Evolutionary conservation across 2,888 invertebrate genomes (phyloP), one percentile per base, ranked within the genome.

Genomic region (Pterostichus niger): DNA sequence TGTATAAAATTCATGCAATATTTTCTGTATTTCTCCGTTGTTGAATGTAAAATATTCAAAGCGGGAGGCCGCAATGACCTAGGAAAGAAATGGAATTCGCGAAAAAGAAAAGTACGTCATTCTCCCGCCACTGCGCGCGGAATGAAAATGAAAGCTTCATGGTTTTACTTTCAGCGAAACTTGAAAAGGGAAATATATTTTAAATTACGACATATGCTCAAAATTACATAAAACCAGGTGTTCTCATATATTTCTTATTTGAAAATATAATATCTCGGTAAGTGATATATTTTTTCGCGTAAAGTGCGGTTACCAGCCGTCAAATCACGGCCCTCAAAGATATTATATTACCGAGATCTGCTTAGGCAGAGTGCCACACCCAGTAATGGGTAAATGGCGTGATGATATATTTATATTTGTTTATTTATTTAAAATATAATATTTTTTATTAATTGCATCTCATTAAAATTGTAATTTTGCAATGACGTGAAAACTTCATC

Each of bases 31-130:
- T 59, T 59, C 11, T 11, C 64, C 64, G 33, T 35, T 44, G 68
- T 17, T 71, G 68, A 71, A 40, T 71, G 44, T 71, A 44, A 71
- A 71, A 71, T 71, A 71, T 71, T 71, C 68, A 71, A 44, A 40
- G 68, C 15, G 13, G 44, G 44, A 33, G 64, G 40, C 46, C 40
- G 68, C 68, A 56, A 9, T 44, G 68, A 44, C 68, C 68, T 46
- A 44, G 68, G 13, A 17, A 40, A 44, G 68, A 71, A 71, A 71
- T 71, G 68, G 68, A 71, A 71, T 71, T 71, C 44, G 68, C 17
- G 68, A 71, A 71, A 71, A 71, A 71, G 59, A 59, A 24, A 59
- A 59, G 17, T 11, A 24, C 59, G 17, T 59, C 59, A 59, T 71
- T 44, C 13, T 44, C 13, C 15, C 15, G 44, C 46, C 40, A 40